Evolutionary conservation across 2,797 vertebrate genomes (phyloP), one percentile per base, ranked within the genome.

Genomic region (Eurystomus glaucurus): DNA sequence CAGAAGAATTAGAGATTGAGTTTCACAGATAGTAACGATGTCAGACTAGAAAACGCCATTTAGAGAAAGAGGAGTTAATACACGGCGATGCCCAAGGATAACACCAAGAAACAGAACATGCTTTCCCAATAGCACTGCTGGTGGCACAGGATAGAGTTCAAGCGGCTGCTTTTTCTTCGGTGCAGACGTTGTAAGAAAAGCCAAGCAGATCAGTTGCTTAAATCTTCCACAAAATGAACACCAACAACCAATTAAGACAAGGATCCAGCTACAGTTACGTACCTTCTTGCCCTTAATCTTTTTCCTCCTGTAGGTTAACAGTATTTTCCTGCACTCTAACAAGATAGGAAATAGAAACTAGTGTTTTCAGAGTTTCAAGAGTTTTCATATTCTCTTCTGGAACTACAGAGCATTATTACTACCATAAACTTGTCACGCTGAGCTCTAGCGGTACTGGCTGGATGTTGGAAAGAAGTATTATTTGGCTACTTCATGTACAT

Each of bases 401-500:
- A 88, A 54, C 52, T 71, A 64, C 43, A 88, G 71, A 91, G 41
- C 45, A 4, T 66, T 87, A 93, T 28, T 83, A 57, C 35, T 29
- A 50, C 9, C n/a, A 4, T 80, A 94, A 91, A 94, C 75, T 80
- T 92, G 84, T 89, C 94, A 78, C 1, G 0, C 46, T 91, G 86
- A 96, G 15, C 18, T 78, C 71, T 78, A 91, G 79, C 81, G 93
- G 93, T 35, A 66, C 64, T 26, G 8, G 11, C 62, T 37, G 28
- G 20, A 37, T 20, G 41, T 10, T 83, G 70, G 21, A 79, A 79
- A 88, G 31, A 11, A 50, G 31, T 16, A 60, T 20, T 79, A 79
- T 66, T 91, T 95, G 84, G 78, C 88, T 77, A 65, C 70, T 91
- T 82, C 66, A 37, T 71, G 85, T 31, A 88, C 88, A 95, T 92